Evolutionary conservation across 2,797 vertebrate species (phyloP), one percentile per base, ranked within the genome.

Genomic region (Lerista edwardsae): DNA sequence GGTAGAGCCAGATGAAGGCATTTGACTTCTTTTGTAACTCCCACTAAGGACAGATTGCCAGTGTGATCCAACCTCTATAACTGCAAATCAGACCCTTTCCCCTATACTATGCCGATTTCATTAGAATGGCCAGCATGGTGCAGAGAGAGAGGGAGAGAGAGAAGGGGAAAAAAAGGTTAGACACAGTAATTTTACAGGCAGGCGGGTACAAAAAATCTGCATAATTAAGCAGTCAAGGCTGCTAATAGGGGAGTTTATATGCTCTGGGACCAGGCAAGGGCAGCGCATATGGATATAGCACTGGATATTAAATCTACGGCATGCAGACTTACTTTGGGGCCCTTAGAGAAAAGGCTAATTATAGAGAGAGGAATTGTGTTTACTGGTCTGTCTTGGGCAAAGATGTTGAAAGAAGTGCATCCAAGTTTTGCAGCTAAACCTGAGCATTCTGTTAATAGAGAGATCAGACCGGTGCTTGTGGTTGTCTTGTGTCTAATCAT

Each of bases 11-110:
- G 96, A 97, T 96, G 96, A 96, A 97, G 96, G 96, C 96, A 96
- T 96, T 97, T 96, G 97, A 98, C 97, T 98, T 98, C 97, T 97
- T 98, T 97, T 97, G 95, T 97, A 97, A 97, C 97, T 97, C 97
- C 97, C 96, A 96, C 97, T 97, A 97, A 98, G 97, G 97, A 97
- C 97, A 97, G 96, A 96, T 97, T 98, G 97, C 97, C 97, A 97
- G 97, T 93, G 94, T 94, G 95, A 97, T 97, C 97, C 97, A 96
- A 95, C 95, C 95, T 97, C 96, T 96, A 95, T 97, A 96, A 97
- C 96, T 96, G 96, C 97, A 97, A 96, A 97, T 97, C 96, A 97
- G 96, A 94, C 96, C 96, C 96, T 97, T 97, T 97, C 96, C 96
- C 96, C 96, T 96, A 94, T 96, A 95, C 96, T 96, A 94, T 96